Percentiles rank a stretch among this genome's conserved stretches.
These are phyloP conservation scores for Macaria liturata DNA, from an alignment of 2,888 invertebrate species.

Conservation along the genomic window DNA sequence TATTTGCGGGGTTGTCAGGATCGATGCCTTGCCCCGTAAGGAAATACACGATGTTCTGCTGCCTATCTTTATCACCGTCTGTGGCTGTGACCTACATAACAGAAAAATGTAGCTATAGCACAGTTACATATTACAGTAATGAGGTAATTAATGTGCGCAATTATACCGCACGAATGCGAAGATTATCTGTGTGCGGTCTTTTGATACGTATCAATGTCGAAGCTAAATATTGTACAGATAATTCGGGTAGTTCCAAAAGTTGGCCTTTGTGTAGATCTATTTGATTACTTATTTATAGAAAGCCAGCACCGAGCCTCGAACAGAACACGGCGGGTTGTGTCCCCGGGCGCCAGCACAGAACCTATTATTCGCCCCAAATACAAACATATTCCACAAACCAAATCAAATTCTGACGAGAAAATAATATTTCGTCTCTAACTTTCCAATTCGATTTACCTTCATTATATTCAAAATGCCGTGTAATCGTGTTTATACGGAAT, in stretches of 20 bases:
- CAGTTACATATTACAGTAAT: conserved; percentile 3
- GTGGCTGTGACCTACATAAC: conserved; percentile 93
- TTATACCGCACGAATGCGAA: background rate
- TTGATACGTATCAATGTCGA: conserved; percentile 4
- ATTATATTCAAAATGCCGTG: conserved; percentile 18
- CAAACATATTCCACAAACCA: conserved; percentile 39
- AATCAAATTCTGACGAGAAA: conserved; percentile 35
- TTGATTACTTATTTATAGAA: conserved; percentile 36
- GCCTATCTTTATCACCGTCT: conserved; percentile 97
- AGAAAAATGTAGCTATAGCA: conserved; percentile 19
- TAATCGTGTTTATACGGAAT: conserved; percentile 14
- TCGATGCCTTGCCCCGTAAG: conserved; percentile 97
- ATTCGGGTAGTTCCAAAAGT: conserved; percentile 36
- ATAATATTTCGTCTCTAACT: conserved; percentile 29
- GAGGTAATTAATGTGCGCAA: background rate
- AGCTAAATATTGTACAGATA: conserved; percentile 13
- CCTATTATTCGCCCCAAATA: conserved; percentile 36
- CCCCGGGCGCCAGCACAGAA: conserved; percentile 29
- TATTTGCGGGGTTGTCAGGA: conserved; percentile 96
- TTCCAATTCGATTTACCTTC: conserved; percentile 28
- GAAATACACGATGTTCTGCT: conserved; percentile 97
- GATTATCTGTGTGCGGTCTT: conserved; percentile 1
- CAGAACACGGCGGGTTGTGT: conserved; percentile 36
- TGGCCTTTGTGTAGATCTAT: conserved; percentile 45
- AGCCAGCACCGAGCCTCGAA: conserved; percentile 33